Base-by-base conservation (phyloP, 2,797 vertebrate genomes). In the Pelodytes ibericus region DNA sequence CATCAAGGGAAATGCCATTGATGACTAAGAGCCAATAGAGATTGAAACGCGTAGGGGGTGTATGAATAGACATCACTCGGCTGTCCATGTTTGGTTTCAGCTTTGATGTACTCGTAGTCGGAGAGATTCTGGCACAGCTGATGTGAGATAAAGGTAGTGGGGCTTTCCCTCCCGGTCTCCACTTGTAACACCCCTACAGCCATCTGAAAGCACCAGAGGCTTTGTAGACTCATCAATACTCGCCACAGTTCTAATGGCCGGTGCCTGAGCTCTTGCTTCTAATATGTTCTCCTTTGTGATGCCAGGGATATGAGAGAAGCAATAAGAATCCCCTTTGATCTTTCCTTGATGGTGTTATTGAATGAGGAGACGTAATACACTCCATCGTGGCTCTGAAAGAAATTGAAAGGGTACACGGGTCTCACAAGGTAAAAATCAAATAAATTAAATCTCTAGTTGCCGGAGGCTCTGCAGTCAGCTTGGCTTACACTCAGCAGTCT, bases 251-350 rank as follows among this genome's bases (percentile, higher is more conserved):
- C 61, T 31, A 22, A 27, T 47, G 41, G n/a, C 15, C 24, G 63
- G 27, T 47, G 13, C 16, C 18, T 4, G 44, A 47, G 44, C 11
- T 15, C 2, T 47, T 47, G 18, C 18, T 13, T n/a, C n/a, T n/a
- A n/a, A n/a, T n/a, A n/a, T n/a, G n/a, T n/a, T n/a, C n/a, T n/a
- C n/a, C 26, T 59, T 74, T 66, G 72, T 66, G 47, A n/a, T 22
- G 58, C 29, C 22, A 39, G 47, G 22, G 27, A 27, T 56, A 39
- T 44, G n/a, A 25, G 39, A 76, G 74, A 39, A n/a, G 31, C 27
- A 60, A 68, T 70, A 70, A 62, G 58, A 70, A 70, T 63, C 41
- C 65, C 36, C 56, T 53, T 70, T 76, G 33, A 76, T 70, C 66
- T 53, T n/a, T n/a, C 59, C 64, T 49, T 70, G 56, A 39, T 29